Percentiles rank a stretch among this genome's conserved stretches.
Evolutionary conservation across 2,113 vertebrate genomes (phyloP).

Genomic region (Phaethornis superciliosus): DNA sequence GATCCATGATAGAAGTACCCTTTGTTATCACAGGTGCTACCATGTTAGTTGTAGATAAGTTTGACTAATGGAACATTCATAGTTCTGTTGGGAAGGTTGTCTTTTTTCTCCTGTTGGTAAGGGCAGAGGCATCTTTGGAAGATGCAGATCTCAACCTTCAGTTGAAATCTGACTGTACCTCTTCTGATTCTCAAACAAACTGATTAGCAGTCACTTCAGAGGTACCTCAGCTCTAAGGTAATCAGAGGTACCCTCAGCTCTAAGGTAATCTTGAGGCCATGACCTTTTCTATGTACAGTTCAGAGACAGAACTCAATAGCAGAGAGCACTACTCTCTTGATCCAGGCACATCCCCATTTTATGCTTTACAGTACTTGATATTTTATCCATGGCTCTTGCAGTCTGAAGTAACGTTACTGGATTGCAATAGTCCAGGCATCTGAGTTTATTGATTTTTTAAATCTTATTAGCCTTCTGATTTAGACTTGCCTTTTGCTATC

Average conservation of each 20-base stretch:
- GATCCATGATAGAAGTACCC: fast-evolving
- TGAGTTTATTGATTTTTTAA: neutral
- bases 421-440: neutral
- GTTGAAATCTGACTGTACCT: fast-evolving
- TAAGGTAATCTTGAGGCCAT: neutral
- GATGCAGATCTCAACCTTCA: neutral
- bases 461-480: neutral
- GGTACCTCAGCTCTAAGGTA: neutral
- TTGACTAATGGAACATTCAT: neutral
- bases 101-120: fast-evolving
- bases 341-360: neutral
- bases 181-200: neutral
- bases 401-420: neutral
- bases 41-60: neutral
- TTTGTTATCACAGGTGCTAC: neutral
- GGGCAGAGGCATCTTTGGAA: neutral
- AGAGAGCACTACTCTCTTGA: neutral
- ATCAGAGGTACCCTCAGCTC: neutral
- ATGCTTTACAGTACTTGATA: fast-evolving
- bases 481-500: neutral
- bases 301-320: neutral
- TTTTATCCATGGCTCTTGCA: neutral
- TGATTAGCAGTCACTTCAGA: neutral
- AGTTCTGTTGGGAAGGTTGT: neutral
- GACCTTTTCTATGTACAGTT: neutral